phyloP scores from a whole-genome alignment of 2,888 invertebrate genomes.

The Graphium colonna region DNA sequence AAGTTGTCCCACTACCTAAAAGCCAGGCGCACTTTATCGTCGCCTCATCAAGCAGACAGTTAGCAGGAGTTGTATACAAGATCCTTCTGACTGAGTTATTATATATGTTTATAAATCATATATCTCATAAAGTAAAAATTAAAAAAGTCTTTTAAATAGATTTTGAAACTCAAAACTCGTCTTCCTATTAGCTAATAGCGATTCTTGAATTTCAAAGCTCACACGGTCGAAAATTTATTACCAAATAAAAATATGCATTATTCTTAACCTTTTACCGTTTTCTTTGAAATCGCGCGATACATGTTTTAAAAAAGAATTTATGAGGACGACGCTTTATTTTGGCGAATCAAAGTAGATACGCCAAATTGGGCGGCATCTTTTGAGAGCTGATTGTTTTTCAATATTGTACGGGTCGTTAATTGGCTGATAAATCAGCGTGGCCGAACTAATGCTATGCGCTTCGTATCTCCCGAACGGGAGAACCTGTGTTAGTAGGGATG shows the following conservation, averaged over 20 bases:
- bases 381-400: slow-evolving; percentile 28
- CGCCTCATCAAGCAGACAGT: too few species aligned
- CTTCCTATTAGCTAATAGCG: background rate
- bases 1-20: too few species aligned
- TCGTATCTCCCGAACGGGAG: slow-evolving; percentile 6
- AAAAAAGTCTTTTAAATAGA: too few species aligned
- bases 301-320: background rate
- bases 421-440: slow-evolving; percentile 21
- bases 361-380: slow-evolving; percentile 23
- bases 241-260: background rate
- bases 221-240: background rate
- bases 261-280: background rate
- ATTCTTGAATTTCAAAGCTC: background rate
- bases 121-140: too few species aligned
- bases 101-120: too few species aligned
- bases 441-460: slow-evolving; percentile 7
- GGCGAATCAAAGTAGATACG: background rate
- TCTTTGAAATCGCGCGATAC: too few species aligned
- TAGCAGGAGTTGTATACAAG: too few species aligned
- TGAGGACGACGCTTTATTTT: slow-evolving; percentile 1
- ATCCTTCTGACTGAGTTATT: too few species aligned
- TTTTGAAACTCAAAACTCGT: too few species aligned
- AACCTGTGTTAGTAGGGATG: too few species aligned
- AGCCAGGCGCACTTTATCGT: too few species aligned
- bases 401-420: slow-evolving; percentile 14